phyloP scores from a whole-genome alignment of 2,888 invertebrate genomes.

The Hyposoter dolosus region DNA sequence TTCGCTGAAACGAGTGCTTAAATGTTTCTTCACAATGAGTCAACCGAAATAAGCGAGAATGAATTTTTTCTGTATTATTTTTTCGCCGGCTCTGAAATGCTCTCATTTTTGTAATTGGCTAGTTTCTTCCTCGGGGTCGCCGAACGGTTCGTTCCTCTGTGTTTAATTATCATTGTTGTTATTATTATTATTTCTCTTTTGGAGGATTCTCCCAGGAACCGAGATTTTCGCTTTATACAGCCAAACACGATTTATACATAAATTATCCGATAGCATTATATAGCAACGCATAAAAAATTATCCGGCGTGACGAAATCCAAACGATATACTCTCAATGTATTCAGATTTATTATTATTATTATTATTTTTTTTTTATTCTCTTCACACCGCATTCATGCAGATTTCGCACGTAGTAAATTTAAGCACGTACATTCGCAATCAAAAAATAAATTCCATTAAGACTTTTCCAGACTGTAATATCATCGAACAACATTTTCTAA shows the following conservation, averaged over 20 bases:
- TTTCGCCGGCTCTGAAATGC: not conserved
- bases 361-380: not conserved
- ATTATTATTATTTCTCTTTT: constrained; percentile 9
- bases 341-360: constrained; percentile 7
- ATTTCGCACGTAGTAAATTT: constrained; percentile 43
- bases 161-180: not conserved
- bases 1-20: not conserved
- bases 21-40: not conserved
- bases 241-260: not conserved
- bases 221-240: not conserved
- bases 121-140: constrained; percentile 29
- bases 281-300: constrained; percentile 10
- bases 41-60: not conserved
- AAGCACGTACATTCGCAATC: not conserved
- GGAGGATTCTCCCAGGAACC: not conserved
- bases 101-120: constrained; percentile 32
- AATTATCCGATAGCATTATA: not conserved
- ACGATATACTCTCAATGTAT: constrained; percentile 3
- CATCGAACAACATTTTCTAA: not conserved
- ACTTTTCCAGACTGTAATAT: not conserved
- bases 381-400: constrained; percentile 6
- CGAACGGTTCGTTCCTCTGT: constrained; percentile 48
- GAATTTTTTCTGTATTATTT: not conserved
- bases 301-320: constrained; percentile 30
- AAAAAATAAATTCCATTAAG: not conserved